Conservation (phyloP, 2,113 vertebrate species). For the Eurypyga helias region DNA sequence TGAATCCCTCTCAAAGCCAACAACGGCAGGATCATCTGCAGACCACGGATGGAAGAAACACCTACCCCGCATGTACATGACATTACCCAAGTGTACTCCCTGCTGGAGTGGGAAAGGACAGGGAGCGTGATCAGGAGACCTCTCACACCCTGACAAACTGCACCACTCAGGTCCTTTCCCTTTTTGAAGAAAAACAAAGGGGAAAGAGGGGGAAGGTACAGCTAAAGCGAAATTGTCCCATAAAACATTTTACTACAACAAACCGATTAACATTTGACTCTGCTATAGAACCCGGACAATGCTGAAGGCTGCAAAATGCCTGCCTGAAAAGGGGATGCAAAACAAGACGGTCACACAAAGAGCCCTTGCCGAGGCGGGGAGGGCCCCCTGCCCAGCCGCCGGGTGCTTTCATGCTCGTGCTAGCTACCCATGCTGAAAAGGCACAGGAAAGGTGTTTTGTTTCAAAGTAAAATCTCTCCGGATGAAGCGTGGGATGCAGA, state of each 20-base stretch:
- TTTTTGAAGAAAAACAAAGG: neutral
- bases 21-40: neutral
- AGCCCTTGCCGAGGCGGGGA: neutral
- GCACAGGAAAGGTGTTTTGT: neutral
- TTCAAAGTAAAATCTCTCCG: neutral
- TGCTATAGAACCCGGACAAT: neutral
- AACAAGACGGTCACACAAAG: neutral
- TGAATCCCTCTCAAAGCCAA: neutral
- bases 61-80: accelerated
- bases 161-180: neutral
- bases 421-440: neutral
- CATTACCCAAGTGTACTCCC: neutral
- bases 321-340: neutral
- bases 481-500: accelerated
- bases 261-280: conserved; percentile 11
- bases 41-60: neutral
- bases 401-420: neutral
- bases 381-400: neutral
- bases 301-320: neutral
- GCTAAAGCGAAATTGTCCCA: neutral
- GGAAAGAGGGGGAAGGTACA: neutral
- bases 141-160: neutral
- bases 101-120: neutral
- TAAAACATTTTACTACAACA: conserved; percentile 18
- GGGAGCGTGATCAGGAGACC: accelerated